Evolutionary conservation across 2,113 vertebrate genomes (phyloP).

Genomic region (Dromaius novaehollandiae): DNA sequence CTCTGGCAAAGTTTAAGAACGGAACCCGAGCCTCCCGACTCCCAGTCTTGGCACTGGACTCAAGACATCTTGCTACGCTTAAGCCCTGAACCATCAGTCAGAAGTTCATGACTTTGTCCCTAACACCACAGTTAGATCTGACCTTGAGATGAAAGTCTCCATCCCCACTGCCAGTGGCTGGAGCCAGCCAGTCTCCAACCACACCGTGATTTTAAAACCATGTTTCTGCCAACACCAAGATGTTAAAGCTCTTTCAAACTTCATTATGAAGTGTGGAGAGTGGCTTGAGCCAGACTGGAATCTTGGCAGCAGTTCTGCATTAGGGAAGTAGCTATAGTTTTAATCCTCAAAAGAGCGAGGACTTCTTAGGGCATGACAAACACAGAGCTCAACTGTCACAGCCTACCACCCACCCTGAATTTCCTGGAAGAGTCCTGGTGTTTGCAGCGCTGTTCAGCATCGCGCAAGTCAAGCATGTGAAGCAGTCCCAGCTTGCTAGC

Average conservation of each 20-base stretch:
- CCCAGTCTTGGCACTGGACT: neutral
- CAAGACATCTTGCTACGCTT: neutral
- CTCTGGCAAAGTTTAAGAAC: neutral
- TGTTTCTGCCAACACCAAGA: conserved; percentile 71
- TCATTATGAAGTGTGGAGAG: conserved; percentile 69
- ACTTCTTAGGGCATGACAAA: conserved; percentile 54
- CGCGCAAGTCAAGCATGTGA: neutral
- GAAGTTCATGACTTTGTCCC: conserved; percentile 53
- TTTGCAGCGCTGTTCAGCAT: neutral
- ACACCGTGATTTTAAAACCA: conserved; percentile 55
- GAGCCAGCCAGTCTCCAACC: conserved; percentile 57
- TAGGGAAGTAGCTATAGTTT: conserved; percentile 39
- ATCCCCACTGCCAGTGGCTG: conserved; percentile 25
- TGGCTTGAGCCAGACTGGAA: conserved; percentile 65
- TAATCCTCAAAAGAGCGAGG: conserved; percentile 31
- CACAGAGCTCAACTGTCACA: conserved; percentile 14
- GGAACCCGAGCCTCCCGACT: neutral
- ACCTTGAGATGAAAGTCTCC: conserved; percentile 59
- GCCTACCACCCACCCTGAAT: conserved; percentile 60
- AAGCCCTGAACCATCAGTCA: conserved; percentile 16
- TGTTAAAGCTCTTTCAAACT: conserved; percentile 70
- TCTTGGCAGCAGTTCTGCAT: conserved; percentile 59
- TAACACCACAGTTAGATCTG: conserved; percentile 39
- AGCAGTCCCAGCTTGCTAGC: neutral
- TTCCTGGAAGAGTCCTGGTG: neutral